A percentile compares a stretch with the other conserved stretches of the same genome.
Evolutionary conservation across 53 echinoderm and acorn worm species (phyloP).

Genomic region (Hippasteria phrygiana): DNA sequence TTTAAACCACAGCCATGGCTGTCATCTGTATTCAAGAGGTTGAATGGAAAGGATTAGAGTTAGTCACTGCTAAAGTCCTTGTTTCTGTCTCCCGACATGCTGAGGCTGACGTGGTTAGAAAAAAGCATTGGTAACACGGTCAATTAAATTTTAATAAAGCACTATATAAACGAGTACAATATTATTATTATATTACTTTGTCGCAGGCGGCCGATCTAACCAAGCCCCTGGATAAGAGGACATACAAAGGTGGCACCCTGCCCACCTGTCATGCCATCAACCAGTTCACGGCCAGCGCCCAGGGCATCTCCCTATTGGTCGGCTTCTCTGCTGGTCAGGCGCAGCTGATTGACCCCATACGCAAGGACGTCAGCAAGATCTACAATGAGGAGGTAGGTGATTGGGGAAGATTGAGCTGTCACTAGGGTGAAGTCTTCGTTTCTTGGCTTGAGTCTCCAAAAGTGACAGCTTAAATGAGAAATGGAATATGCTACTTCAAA

Average conservation of each 20-base stretch:
- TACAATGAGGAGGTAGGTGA: conserved; percentile 96
- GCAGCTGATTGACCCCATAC: conserved; percentile 95
- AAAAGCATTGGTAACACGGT: no score
- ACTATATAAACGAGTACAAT: no score
- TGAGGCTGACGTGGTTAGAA: no score
- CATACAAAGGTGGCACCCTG: conserved; percentile 96
- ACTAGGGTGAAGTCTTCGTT: neutral
- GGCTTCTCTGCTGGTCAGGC: conserved; percentile 99
- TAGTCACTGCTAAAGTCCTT: no score
- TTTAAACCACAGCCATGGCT: no score
- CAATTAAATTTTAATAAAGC: no score
- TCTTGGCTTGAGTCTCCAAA: no score
- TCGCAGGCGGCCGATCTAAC: conserved; percentile 94
- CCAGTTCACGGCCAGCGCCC: conserved; percentile 95
- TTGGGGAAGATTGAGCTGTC: neutral
- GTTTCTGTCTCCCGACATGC: no score
- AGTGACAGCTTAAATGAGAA: no score
- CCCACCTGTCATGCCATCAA: conserved; percentile 98
- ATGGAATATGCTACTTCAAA: no score
- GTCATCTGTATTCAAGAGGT: no score
- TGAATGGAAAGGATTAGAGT: no score
- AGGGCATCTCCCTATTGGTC: conserved; percentile 88
- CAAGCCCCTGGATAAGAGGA: conserved; percentile 94
- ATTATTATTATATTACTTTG: neutral
- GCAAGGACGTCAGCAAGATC: conserved; percentile 92